A percentile compares a stretch with the other conserved stretches of the same genome.
These are phyloP conservation scores for Sebastiscus albofasciatus DNA, from an alignment of 2,797 vertebrate genomes.

Conservation along the genomic window DNA sequence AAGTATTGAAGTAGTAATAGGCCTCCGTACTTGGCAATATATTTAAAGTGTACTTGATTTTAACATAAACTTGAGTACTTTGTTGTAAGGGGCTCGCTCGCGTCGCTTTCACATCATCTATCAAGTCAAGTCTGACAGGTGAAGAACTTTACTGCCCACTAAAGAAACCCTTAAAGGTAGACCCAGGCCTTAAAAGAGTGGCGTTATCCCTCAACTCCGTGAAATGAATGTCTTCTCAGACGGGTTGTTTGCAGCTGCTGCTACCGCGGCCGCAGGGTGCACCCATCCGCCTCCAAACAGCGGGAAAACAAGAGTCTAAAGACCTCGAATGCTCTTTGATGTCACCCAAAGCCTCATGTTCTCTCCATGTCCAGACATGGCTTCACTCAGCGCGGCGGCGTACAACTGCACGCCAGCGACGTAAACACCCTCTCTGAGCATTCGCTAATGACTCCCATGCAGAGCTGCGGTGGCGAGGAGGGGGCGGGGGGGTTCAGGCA, in stretches of 20 bases:
- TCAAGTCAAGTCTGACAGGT: no score
- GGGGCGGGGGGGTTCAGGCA: conserved; percentile 49
- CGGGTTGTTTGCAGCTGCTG: conserved; percentile 20
- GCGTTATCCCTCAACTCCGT: background rate
- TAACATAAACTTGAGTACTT: no score
- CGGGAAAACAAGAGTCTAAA: conserved; percentile 4
- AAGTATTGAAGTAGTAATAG: no score
- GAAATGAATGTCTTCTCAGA: background rate
- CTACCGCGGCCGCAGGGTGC: background rate
- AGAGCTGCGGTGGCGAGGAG: background rate
- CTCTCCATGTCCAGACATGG: conserved; percentile 31
- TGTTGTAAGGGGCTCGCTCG: no score
- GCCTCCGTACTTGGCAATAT: no score
- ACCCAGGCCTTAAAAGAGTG: background rate
- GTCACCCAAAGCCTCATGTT: conserved; percentile 25
- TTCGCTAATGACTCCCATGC: conserved; percentile 49
- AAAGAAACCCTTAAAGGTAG: background rate
- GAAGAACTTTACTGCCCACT: no score
- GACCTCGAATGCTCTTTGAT: conserved; percentile 16
- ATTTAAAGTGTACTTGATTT: no score
- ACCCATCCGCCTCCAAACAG: background rate
- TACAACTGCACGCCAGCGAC: conserved; percentile 1
- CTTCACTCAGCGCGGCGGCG: conserved; percentile 9
- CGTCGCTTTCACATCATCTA: no score
- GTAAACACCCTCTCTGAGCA: conserved; percentile 34